Conservation (phyloP, 1,140 invertebrate species). For the Drosophila takahashii region DNA sequence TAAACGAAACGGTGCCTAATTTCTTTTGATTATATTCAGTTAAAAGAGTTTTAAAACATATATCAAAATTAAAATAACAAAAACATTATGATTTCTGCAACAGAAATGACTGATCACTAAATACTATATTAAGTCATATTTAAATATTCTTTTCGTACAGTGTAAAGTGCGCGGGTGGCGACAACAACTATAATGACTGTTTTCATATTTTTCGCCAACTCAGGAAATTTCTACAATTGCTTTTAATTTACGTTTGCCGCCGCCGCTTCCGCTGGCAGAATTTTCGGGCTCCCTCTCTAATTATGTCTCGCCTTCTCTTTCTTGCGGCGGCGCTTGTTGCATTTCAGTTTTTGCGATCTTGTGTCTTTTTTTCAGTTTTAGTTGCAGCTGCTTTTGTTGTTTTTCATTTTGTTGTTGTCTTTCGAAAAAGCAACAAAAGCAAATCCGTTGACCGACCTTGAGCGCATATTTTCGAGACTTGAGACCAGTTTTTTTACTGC, state of each 20-base stretch:
- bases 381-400: conserved; percentile 38
- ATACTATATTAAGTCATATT: too few species aligned
- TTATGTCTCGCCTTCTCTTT: conserved; percentile 11
- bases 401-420: conserved; percentile 23
- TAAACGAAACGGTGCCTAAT: too few species aligned
- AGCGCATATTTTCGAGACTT: conserved; percentile 69
- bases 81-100: too few species aligned
- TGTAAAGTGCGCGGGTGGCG: conserved; percentile 42
- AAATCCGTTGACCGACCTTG: conserved; percentile 83
- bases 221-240: conserved; percentile 79
- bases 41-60: too few species aligned
- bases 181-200: conserved; percentile 37
- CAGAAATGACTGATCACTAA: too few species aligned
- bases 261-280: conserved; percentile 62
- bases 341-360: conserved; percentile 50
- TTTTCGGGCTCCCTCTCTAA: conserved; percentile 30
- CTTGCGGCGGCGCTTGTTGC: conserved; percentile 42
- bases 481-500: conserved; percentile 67
- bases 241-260: conserved; percentile 72
- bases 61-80: too few species aligned
- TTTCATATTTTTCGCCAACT: conserved; percentile 73
- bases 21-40: too few species aligned
- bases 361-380: conserved; percentile 21
- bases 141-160: too few species aligned
- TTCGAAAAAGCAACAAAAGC: conserved; percentile 54